Evolutionary conservation across 2,113 vertebrate species (phyloP), one percentile per base, ranked within the genome.

Genomic region (Macquaria australasica): DNA sequence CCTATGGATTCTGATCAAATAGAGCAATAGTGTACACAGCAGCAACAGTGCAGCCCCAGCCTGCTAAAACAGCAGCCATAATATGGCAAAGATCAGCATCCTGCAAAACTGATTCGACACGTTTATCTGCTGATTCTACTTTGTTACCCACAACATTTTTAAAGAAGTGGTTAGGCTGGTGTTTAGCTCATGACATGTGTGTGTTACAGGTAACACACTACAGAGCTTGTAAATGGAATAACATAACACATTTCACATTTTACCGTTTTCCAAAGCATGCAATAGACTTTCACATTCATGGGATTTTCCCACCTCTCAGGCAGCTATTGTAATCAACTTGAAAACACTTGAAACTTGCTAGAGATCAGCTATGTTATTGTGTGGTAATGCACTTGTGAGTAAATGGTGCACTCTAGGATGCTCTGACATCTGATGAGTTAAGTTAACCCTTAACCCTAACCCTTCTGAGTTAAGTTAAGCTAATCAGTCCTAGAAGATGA

Each of bases 1-100:
- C 91, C 92, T 92, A 90, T 91, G 93, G 92, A 94, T 94, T 93
- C 84, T 92, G 93, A 93, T 93, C 92, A 94, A 93, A 88, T 85
- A 82, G 86, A 90, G 91, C 79, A 86, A 87, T 87, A 89, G 91
- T 92, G 91, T 92, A 91, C 88, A 89, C 82, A 92, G 88, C 92
- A 92, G 92, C 88, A 90, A 87, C 91, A 89, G 85, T 82, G 79
- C 81, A 86, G 85, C 73, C 62, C 20, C 78, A 51, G 82, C 84
- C 90, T 87, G 87, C 90, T 79, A 87, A 86, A 88, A 80, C 92
- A 91, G 89, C 90, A 90, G 90, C 82, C 51, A 11, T 86, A 91
- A 89, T 89, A 91, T 84, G 91, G 92, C 90, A 86, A 79, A 92
- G 92, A 92, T 91, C 90, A 91, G 93, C 81, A 6, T 72, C 81